Percentiles rank a stretch among this genome's conserved stretches.
These are phyloP conservation scores for Polydrusus cervinus DNA, from an alignment of 2,888 invertebrate genomes.

Conservation along the genomic window DNA sequence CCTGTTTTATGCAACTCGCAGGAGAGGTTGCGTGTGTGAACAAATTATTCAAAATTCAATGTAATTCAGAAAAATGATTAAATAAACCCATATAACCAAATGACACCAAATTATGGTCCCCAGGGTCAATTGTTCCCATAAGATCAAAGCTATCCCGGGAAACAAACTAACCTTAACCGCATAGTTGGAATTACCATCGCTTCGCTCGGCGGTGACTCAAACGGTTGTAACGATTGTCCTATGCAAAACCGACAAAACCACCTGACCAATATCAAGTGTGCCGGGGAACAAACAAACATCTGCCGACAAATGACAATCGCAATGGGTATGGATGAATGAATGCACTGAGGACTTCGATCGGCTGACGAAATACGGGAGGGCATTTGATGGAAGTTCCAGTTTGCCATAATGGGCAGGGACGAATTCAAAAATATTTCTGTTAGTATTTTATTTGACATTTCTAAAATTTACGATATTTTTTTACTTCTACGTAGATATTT, in stretches of 20 bases:
- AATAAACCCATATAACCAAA: too few species aligned
- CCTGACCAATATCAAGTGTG: constrained; percentile 60
- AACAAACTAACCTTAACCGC: constrained; percentile 5
- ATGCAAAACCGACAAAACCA: constrained; percentile 57
- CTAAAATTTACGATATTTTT: too few species aligned
- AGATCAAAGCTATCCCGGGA: constrained; percentile 10
- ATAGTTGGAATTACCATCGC: neutral
- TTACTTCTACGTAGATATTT: too few species aligned
- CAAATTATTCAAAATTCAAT: too few species aligned
- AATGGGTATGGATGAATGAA: constrained; percentile 46
- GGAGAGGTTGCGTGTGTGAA: too few species aligned
- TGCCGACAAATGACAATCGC: constrained; percentile 56
- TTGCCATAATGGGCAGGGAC: neutral
- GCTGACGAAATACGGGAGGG: too few species aligned
- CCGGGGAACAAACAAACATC: constrained; percentile 59
- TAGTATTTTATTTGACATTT: too few species aligned
- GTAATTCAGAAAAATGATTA: too few species aligned
- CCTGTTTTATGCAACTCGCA: too few species aligned
- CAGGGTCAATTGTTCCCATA: too few species aligned
- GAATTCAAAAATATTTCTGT: neutral
- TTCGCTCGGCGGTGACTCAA: neutral
- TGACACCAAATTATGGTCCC: too few species aligned
- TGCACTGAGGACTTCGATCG: constrained; percentile 16
- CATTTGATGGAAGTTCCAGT: too few species aligned
- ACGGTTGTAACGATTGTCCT: constrained; percentile 12